Base-by-base conservation (phyloP, 2,888 invertebrate species). In the Neocrepidodera transversa region DNA sequence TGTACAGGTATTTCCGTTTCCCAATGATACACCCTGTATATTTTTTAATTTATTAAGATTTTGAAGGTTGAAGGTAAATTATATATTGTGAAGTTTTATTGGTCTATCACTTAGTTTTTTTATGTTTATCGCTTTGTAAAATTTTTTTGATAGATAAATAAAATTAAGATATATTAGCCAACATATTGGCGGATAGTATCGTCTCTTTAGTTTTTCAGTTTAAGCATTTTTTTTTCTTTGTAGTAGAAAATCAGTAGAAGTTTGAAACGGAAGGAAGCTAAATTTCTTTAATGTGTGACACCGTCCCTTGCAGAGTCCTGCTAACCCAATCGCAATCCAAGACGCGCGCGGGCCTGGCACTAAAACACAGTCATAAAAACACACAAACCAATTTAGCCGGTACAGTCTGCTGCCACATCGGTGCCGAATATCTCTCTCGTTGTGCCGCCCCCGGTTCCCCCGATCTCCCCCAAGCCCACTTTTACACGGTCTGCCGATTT, bases 311-410 rank as follows among this genome's bases (percentile, higher is more conserved):
- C 14, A 30, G 35, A 53, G 53, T 53, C 53, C 42, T 75, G 77
- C 78, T 78, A 79, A 78, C 78, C 78, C 79, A 78, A 78, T 78
- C 75, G 76, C 76, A 78, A 78, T 78, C 76, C 76, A 72, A 75
- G 75, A 74, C 78, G 79, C 79, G 78, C 78, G 78, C 78, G 78
- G 79, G 74, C 74, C 73, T 71, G 74, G 77, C 76, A 79, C 79
- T 80, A 80, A 80, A 80, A 80, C 80, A 77, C 78, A 78, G 79
- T 77, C 80, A 79, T 80, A 80, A 80, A 80, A 80, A 79, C 80
- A 79, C 79, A 79, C 80, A 79, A 80, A 80, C 79, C 80, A 80
- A 80, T 80, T 79, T 80, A 79, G 78, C 76, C 72, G 73, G 77
- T 77, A 78, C 78, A 78, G 78, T 78, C 77, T 78, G 77, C 76